Base-by-base conservation (phyloP, 1,140 invertebrate species). In the Drosophila bocqueti region DNA sequence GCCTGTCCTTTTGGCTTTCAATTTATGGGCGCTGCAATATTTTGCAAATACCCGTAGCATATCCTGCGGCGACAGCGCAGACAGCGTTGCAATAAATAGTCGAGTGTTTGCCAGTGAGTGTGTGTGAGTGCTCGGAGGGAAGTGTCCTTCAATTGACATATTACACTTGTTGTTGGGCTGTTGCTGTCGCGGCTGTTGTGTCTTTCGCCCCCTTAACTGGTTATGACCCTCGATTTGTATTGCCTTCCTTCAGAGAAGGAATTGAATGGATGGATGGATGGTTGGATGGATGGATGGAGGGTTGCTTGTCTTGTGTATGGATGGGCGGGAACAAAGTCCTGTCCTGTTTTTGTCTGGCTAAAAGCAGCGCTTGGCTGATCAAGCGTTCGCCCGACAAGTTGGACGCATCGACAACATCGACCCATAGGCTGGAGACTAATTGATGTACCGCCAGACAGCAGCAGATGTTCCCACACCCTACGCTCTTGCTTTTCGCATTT, bases 71-170 rank as follows among this genome's bases (percentile, higher is more conserved):
- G 85, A 81, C 84, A 87, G 66, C 68, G 57, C 79, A 79, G 83
- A 85, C 85, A 91, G 81, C 66, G 81, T 57, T 90, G 86, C 85
- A 89, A 89, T 89, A 90, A 89, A 90, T 89, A 91, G 66, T 75
- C 77, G 69, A 79, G 79, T 76, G 82, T 66, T 79, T 42, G 59
- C 45, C 24, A 43, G 34, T 47, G 55, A 13, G 43, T 59, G 50
- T 76, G 8, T 15, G 16, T 26, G 31, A 29, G 47, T 68, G 43
- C 74, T 40, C 46, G 61, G 47, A 45, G 65, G 24, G 24, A 68
- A 79, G 76, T 87, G 85, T 85, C 85, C 85, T 89, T 89, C 85
- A 89, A 91, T 90, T 90, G 85, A 89, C 85, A 90, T 90, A 89
- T 89, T 89, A 89, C 74, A 90, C 84, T 84, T 90, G 81, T 90